These are phyloP conservation scores for Bothrops jararaca DNA, from an alignment of 2,113 vertebrate species.

Conservation along the genomic window DNA sequence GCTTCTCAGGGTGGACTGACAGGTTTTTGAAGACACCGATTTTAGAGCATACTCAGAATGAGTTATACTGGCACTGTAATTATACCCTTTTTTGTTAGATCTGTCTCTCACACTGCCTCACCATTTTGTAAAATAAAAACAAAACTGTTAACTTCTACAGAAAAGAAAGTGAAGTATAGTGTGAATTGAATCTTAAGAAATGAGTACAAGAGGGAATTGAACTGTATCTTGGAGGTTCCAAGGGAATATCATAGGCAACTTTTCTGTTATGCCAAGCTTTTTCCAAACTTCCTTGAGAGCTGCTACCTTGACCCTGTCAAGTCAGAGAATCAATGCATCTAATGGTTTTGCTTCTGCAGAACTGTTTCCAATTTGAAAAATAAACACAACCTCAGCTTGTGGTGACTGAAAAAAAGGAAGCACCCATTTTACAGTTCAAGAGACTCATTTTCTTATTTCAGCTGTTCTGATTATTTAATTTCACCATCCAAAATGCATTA, in stretches of 20 bases:
- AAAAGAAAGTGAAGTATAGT: conserved; percentile 19
- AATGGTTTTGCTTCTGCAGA: not conserved
- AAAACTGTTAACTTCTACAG: conserved; percentile 3
- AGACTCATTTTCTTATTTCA: not conserved
- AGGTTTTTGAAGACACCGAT: not conserved
- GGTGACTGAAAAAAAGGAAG: not conserved
- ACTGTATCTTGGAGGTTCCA: not conserved
- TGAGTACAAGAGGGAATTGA: conserved; percentile 12
- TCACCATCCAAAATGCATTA: not conserved
- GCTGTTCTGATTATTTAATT: not conserved
- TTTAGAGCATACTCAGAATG: not conserved
- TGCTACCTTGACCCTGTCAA: not conserved
- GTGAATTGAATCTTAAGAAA: conserved; percentile 25
- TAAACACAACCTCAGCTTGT: not conserved
- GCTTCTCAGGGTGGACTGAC: not conserved
- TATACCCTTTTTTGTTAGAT: not conserved
- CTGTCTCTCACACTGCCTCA: not conserved
- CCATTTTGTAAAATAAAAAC: not conserved
- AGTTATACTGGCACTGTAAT: not conserved
- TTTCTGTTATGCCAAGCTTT: conserved; percentile 5
- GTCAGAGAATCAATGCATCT: not conserved
- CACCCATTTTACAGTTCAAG: not conserved
- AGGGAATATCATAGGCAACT: not conserved
- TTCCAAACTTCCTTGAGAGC: not conserved
- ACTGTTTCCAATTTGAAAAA: not conserved